phyloP scores from a whole-genome alignment of 2,113 vertebrate genomes.

The Todiramphus chloris region DNA sequence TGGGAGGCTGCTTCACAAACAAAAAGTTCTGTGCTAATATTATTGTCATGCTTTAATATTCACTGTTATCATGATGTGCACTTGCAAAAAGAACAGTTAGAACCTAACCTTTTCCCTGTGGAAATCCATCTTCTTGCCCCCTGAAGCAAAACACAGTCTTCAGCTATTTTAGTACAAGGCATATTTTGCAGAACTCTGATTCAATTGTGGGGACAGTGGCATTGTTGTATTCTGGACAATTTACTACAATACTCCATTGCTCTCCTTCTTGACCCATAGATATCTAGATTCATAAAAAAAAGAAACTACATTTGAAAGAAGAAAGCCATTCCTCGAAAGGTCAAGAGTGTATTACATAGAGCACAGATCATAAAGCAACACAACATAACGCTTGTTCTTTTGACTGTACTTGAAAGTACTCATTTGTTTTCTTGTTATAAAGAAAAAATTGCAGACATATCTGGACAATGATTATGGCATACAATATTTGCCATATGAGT shows the following conservation, averaged over 20 bases:
- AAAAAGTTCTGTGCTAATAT: neutral
- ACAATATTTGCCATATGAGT: neutral
- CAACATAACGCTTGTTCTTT: neutral
- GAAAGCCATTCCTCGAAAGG: neutral
- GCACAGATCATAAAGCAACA: slow-evolving; percentile 13
- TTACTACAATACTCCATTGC: neutral
- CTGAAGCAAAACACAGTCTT: neutral
- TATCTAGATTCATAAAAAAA: neutral
- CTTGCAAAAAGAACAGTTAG: neutral
- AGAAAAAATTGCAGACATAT: neutral
- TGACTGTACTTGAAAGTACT: neutral
- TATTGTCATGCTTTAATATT: neutral
- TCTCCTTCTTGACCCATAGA: neutral
- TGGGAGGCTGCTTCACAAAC: neutral
- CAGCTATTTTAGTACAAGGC: neutral
- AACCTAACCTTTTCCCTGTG: neutral
- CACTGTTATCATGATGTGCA: neutral
- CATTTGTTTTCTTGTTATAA: slow-evolving; percentile 19
- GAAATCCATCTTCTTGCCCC: neutral
- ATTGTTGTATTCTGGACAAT: slow-evolving; percentile 11
- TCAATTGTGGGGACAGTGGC: neutral
- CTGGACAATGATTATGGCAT: neutral
- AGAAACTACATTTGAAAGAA: slow-evolving; percentile 21
- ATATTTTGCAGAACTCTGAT: neutral
- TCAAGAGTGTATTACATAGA: slow-evolving; percentile 10